A percentile compares a stretch with the other conserved stretches of the same genome.
Conservation (phyloP, 2,113 vertebrate genomes). For the Geococcyx californianus region DNA sequence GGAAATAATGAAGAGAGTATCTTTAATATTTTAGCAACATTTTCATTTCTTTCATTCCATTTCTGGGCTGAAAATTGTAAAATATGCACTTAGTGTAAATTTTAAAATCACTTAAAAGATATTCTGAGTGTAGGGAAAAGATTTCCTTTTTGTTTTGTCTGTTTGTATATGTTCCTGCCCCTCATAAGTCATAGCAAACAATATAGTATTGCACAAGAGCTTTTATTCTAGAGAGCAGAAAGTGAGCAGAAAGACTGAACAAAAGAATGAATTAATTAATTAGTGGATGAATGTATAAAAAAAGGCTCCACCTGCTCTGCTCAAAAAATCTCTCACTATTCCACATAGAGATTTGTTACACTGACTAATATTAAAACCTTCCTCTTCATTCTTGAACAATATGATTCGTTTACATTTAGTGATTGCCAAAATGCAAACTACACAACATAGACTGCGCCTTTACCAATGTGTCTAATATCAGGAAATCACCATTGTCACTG, state of each 20-base stretch:
- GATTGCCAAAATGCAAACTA: not conserved
- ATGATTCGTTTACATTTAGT: not conserved
- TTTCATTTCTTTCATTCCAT: not conserved
- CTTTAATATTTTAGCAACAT: not conserved
- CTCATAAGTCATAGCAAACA: constrained; percentile 12
- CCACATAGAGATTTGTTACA: not conserved
- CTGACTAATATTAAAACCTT: not conserved
- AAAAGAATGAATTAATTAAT: constrained; percentile 64
- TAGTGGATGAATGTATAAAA: constrained; percentile 58
- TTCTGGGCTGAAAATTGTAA: not conserved
- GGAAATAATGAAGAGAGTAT: not conserved
- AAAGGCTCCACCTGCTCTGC: constrained; percentile 55
- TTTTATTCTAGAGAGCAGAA: constrained; percentile 53
- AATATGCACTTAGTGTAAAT: not conserved
- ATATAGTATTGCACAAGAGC: constrained; percentile 1
- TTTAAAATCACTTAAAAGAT: not conserved
- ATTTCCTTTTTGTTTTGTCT: not conserved
- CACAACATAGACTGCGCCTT: not conserved
- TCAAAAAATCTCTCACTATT: constrained; percentile 52
- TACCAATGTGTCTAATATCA: not conserved
- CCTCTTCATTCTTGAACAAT: not conserved
- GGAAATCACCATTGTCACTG: not conserved
- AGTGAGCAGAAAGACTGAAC: constrained; percentile 57
- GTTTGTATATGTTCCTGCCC: not conserved
- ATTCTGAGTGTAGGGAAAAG: not conserved